Evolutionary conservation across 2,888 invertebrate genomes (phyloP), one percentile per base, ranked within the genome.

Genomic region (Ennomos fuscantarius): DNA sequence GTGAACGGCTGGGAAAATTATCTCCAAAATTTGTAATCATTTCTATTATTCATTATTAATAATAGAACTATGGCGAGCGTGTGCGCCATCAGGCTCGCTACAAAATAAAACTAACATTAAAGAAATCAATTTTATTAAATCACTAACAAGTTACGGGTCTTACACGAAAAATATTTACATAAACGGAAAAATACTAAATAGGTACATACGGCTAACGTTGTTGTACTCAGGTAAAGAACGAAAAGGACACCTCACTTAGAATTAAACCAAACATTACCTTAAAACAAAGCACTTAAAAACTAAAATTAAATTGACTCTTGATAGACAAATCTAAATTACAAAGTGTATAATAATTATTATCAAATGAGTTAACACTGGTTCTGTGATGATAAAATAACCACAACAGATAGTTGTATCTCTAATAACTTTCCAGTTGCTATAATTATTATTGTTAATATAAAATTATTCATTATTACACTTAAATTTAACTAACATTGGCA

Each of bases 221-320:
- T 82, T 84, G 86, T 86, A 87, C 82, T 87, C 83, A 79, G 78
- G 82, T 80, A 77, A 79, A 80, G 69, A 68, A 80, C 77, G 48
- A 58, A 58, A 57, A 72, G 78, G 72, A 74, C 68, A 69, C 55
- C 45, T 61, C 47, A 36, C 62, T 62, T 60, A 79, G 76, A 77
- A 76, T 66, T 76, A 77, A 78, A 77, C 63, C 64, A 74, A 78
- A 78, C 70, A 57, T 73, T 71, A 81, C 65, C 74, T 74, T 78
- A 74, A 65, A 55, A 61, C 64, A 32, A 55, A 51, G 12, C 34
- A 35, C 60, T 53, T 65, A 59, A 35, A 8, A 60, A 44, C 60
- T 62, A 63, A 60, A 60, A 50, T 49, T 46, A 56, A 56, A 57
- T 37, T 57, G 55, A 51, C 57, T 55, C 41, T 56, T 43, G 42